phyloP scores from a whole-genome alignment of 1,140 invertebrate genomes.

The Temnothorax nylanderi region DNA sequence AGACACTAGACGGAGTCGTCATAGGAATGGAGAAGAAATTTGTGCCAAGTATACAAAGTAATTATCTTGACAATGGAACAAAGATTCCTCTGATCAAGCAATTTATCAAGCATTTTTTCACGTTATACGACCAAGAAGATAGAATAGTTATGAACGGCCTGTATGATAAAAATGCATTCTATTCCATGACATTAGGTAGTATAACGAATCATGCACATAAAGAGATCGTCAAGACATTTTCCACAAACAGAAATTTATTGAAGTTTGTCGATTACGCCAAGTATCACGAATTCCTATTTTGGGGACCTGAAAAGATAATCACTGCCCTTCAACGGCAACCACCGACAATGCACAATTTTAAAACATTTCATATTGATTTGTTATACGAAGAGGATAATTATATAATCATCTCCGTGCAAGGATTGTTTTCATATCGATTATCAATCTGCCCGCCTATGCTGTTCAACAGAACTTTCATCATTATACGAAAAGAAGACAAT shows the following conservation, averaged over 20 bases:
- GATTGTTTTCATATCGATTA: slow-evolving; percentile 80
- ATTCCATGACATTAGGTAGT: slow-evolving; percentile 82
- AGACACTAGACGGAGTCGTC: slow-evolving; percentile 80
- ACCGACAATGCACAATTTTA: slow-evolving; percentile 79
- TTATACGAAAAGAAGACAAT: slow-evolving; percentile 80
- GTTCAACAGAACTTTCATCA: slow-evolving; percentile 81
- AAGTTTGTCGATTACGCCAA: slow-evolving; percentile 84
- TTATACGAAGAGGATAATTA: slow-evolving; percentile 73
- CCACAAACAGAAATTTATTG: slow-evolving; percentile 81
- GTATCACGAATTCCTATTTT: slow-evolving; percentile 81
- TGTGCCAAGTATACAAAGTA: slow-evolving; percentile 73
- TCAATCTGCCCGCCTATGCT: slow-evolving; percentile 73
- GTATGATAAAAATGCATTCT: slow-evolving; percentile 82
- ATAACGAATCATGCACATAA: slow-evolving; percentile 77
- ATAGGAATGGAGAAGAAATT: slow-evolving; percentile 79
- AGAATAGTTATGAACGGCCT: slow-evolving; percentile 81
- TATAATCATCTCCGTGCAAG: slow-evolving; percentile 79
- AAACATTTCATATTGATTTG: slow-evolving; percentile 79
- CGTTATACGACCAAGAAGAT: slow-evolving; percentile 82
- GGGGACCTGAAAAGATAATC: slow-evolving; percentile 82
- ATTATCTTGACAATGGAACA: slow-evolving; percentile 76
- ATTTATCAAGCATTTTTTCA: slow-evolving; percentile 83
- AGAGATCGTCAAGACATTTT: slow-evolving; percentile 79
- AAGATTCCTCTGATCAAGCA: slow-evolving; percentile 80
- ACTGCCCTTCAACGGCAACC: slow-evolving; percentile 77